Evolutionary conservation across 2,797 vertebrate genomes (phyloP).

Genomic region (Periparus ater): DNA sequence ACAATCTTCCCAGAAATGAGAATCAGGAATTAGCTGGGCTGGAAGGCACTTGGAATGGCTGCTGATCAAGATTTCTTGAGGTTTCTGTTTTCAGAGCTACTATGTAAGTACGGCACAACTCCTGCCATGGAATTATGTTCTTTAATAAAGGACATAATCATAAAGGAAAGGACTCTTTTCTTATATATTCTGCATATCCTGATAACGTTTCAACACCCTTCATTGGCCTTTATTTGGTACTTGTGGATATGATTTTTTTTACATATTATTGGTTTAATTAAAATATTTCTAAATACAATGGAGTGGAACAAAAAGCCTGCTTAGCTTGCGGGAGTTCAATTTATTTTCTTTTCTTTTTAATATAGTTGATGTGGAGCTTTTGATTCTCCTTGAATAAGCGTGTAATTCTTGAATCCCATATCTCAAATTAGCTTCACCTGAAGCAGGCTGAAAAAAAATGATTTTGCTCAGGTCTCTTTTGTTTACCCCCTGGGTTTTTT

Average conservation of each 20-base stretch:
- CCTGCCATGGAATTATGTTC: neutral
- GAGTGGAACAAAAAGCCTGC: neutral
- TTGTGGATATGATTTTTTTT: neutral
- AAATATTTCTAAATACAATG: neutral
- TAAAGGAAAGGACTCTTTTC: neutral
- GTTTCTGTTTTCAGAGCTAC: neutral
- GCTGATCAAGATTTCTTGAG: neutral
- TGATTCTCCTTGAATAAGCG: neutral
- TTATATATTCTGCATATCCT: neutral
- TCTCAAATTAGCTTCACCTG: neutral
- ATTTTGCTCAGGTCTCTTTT: neutral
- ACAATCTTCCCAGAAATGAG: neutral
- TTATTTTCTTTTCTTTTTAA: neutral
- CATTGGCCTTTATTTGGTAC: neutral
- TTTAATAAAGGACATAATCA: neutral
- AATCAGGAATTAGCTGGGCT: neutral
- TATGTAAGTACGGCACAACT: neutral
- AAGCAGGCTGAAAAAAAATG: neutral
- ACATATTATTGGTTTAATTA: neutral
- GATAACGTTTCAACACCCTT: neutral
- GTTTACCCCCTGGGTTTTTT: fast-evolving
- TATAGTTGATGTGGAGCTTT: neutral
- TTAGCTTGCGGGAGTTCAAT: neutral
- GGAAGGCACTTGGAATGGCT: neutral
- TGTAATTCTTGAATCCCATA: neutral